Conservation (phyloP, 2,888 invertebrate genomes). For the Dynastes grantii region DNA sequence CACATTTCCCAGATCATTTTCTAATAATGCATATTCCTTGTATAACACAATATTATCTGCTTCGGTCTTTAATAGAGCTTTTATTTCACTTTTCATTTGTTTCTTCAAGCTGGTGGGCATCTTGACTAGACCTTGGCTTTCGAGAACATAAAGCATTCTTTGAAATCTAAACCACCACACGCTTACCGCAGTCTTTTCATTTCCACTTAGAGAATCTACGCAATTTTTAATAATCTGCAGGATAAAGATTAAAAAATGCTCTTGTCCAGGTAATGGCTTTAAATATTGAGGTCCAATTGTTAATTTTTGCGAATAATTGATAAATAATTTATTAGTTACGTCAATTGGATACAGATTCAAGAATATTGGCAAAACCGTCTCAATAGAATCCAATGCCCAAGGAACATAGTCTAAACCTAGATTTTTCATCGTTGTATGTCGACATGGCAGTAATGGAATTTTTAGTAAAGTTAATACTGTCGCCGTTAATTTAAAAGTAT, state of each 20-base stretch:
- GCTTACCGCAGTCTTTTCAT: slow-evolving; percentile 74
- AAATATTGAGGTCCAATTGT: slow-evolving; percentile 76
- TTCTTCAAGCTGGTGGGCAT: slow-evolving; percentile 69
- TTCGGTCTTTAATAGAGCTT: slow-evolving; percentile 73
- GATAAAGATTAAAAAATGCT: slow-evolving; percentile 74
- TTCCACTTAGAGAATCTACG: slow-evolving; percentile 70
- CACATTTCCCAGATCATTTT: slow-evolving; percentile 72
- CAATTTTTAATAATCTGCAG: slow-evolving; percentile 72
- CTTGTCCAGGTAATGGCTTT: slow-evolving; percentile 75
- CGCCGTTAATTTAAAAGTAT: slow-evolving; percentile 76
- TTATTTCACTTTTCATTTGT: slow-evolving; percentile 72
- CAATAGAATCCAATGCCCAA: slow-evolving; percentile 72
- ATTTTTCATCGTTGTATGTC: slow-evolving; percentile 69
- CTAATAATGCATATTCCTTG: slow-evolving; percentile 77
- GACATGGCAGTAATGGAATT: slow-evolving; percentile 74
- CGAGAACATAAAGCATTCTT: slow-evolving; percentile 72
- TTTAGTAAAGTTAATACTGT: slow-evolving; percentile 75
- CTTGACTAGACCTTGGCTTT: slow-evolving; percentile 70
- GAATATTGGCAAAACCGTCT: slow-evolving; percentile 70
- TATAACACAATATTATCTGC: slow-evolving; percentile 75
- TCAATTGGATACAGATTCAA: slow-evolving; percentile 65
- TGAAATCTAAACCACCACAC: slow-evolving; percentile 79
- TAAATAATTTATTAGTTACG: slow-evolving; percentile 65
- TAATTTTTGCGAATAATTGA: slow-evolving; percentile 69
- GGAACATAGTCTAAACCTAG: slow-evolving; percentile 69